Evolutionary conservation across 1,140 invertebrate genomes (phyloP).

Genomic region (Monomorium pharaonis): DNA sequence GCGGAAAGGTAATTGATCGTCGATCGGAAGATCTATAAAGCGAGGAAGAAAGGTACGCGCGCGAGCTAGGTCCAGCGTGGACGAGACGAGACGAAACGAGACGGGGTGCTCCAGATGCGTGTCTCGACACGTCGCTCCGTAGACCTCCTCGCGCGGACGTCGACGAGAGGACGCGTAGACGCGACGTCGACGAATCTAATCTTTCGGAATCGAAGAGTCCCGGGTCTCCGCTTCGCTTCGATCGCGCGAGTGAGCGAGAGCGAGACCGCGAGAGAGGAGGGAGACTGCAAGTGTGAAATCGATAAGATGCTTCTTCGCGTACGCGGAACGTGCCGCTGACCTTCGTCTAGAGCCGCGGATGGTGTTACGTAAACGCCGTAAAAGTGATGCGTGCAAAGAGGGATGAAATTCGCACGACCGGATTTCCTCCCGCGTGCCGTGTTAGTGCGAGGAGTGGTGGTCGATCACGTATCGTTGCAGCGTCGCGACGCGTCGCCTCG

Average conservation of each 20-base stretch:
- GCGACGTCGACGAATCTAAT: neutral
- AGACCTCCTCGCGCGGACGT: neutral
- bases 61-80: neutral
- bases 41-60: neutral
- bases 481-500: neutral
- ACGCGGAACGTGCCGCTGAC: neutral
- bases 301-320: constrained; percentile 55
- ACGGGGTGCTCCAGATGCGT: neutral
- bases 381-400: neutral
- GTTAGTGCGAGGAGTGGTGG: too few species aligned
- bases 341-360: constrained; percentile 46
- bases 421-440: neutral
- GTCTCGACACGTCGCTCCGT: neutral
- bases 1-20: constrained; percentile 67
- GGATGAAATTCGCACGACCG: neutral
- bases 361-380: constrained; percentile 68
- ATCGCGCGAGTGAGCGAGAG: neutral
- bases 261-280: constrained; percentile 1
- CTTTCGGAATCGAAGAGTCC: neutral
- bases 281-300: constrained; percentile 55
- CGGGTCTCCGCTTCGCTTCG: neutral
- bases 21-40: neutral
- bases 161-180: neutral
- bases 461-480: neutral
- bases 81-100: neutral